Base-by-base conservation (phyloP, 2,888 invertebrate species). In the Torymus tubicola region DNA sequence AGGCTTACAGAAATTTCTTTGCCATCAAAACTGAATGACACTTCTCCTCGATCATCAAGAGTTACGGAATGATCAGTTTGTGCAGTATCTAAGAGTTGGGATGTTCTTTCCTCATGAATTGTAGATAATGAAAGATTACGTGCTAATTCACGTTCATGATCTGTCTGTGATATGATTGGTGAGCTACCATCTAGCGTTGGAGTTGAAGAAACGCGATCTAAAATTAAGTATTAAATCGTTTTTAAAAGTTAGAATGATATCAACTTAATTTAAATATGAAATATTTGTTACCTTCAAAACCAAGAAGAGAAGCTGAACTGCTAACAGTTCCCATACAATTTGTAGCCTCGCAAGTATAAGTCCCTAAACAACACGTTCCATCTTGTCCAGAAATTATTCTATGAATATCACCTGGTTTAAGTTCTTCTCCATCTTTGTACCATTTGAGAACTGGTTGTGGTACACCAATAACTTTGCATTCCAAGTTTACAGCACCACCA, bases 241-340 rank as follows among this genome's bases (percentile, higher is more conserved):
- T 8, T 42, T 42, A 1, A 8, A 42, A 42, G 5, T 42, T 42
- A 8, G 42, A 8, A 42, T 8, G 8, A 8, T 42, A 8, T 42
- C 5, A 42, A 42, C 42, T 42, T 8, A 18, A 58, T 50, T 14
- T 42, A 8, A 55, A n/a, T 78, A 21, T 63, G 18, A 65, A 61
- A 18, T 63, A 50, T 73, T 53, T 31, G n/a, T 93, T 93, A 91
- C 97, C 97, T 91, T 97, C 97, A 87, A 97, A 96, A 21, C 97
- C 97, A 42, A 97, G 92, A 11, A 97, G 92, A 1, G 97, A 96
- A 0, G 97, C 97, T 0, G 97, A 97, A 87, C 96, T 97, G 42
- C 96, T 95, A 0, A 96, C 96, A 3, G 95, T 94, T 3, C 97
- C 97, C 97, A 97, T 97, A 87, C 97, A 97, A 87, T 97, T 97